Evolutionary conservation across 2,113 vertebrate species (phyloP).

Genomic region (Antechinus flavipes): DNA sequence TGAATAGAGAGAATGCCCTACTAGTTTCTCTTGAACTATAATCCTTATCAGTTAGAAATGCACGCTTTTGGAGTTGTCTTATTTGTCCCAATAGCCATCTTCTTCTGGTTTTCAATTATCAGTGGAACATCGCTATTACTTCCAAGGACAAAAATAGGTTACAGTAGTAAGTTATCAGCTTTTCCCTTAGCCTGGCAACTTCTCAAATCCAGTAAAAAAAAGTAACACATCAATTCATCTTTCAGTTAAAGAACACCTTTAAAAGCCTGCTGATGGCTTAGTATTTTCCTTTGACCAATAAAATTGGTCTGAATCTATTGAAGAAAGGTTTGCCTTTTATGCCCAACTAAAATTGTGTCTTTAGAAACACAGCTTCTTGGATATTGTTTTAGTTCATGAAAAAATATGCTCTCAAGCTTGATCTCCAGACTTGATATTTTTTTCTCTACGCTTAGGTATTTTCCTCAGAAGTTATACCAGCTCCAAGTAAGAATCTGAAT

Average conservation of each 20-base stretch:
- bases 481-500: not conserved
- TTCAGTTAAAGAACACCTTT: constrained; percentile 11
- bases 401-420: constrained; percentile 14
- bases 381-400: constrained; percentile 31
- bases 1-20: constrained; percentile 35
- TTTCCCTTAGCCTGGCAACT: constrained; percentile 12
- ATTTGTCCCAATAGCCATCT: not conserved
- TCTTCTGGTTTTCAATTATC: not conserved
- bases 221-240: constrained; percentile 10
- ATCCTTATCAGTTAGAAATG: not conserved
- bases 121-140: not conserved
- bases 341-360: not conserved
- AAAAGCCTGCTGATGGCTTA: not conserved
- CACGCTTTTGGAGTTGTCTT: not conserved
- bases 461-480: not conserved
- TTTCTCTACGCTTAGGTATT: constrained; percentile 1
- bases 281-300: not conserved
- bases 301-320: not conserved
- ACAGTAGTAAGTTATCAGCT: not conserved
- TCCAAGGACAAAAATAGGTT: not conserved
- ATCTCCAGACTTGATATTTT: not conserved
- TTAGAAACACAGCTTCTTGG: constrained; percentile 11
- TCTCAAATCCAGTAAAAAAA: not conserved
- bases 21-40: constrained; percentile 21
- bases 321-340: constrained; percentile 30